Conservation (phyloP, 2,888 invertebrate genomes). For the Polydrusus tereticollis region DNA sequence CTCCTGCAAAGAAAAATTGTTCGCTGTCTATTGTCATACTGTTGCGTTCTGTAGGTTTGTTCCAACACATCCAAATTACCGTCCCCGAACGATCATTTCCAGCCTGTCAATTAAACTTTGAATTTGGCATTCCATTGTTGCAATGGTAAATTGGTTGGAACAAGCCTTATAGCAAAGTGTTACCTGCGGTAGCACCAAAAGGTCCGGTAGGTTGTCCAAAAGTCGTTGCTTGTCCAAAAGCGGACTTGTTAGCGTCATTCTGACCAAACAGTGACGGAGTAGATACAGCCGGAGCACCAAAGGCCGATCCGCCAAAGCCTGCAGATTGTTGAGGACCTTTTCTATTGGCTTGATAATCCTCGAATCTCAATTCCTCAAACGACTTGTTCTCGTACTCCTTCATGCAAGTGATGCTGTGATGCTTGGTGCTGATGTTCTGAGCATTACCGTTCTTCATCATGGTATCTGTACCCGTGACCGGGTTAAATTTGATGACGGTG, state of each 20-base stretch:
- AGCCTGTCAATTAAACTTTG: too few species aligned
- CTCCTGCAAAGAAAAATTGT: background rate
- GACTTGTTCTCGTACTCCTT: slow-evolving; percentile 97
- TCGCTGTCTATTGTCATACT: background rate
- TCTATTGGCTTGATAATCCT: slow-evolving; percentile 92
- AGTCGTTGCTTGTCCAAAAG: slow-evolving; percentile 71
- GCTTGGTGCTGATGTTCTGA: slow-evolving; percentile 90
- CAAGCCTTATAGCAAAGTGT: background rate
- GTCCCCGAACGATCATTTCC: too few species aligned
- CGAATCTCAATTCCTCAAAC: slow-evolving; percentile 92
- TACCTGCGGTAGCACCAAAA: slow-evolving; percentile 67
- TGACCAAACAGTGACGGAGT: slow-evolving; percentile 70
- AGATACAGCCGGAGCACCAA: slow-evolving; percentile 68
- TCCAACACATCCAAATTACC: too few species aligned
- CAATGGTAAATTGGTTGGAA: too few species aligned
- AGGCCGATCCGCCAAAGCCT: slow-evolving; percentile 64
- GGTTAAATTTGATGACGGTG: slow-evolving; percentile 87
- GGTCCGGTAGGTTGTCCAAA: slow-evolving; percentile 75
- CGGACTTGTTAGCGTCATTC: slow-evolving; percentile 61
- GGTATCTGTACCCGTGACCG: slow-evolving; percentile 90
- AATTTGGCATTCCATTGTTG: too few species aligned
- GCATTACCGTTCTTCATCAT: slow-evolving; percentile 90
- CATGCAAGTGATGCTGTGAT: slow-evolving; percentile 98
- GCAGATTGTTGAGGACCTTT: slow-evolving; percentile 73
- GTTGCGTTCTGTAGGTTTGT: too few species aligned